Evolutionary conservation across 2,113 vertebrate genomes (phyloP), one percentile per base, ranked within the genome.

Genomic region (Carassius auratus): DNA sequence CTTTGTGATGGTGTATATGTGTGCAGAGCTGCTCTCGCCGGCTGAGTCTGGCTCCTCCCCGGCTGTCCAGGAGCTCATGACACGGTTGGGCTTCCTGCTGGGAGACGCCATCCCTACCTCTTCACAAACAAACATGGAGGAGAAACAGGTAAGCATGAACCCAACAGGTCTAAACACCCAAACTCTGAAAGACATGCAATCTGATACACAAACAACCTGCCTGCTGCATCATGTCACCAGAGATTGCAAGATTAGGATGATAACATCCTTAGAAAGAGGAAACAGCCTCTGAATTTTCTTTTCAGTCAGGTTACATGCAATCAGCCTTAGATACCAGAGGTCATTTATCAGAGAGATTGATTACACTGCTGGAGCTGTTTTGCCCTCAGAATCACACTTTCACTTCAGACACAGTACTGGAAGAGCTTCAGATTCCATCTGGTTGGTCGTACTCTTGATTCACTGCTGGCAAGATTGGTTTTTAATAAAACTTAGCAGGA

Each of bases 61-160:
- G 87, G 97, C 97, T 90, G 96, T 97, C 93, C 97, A 98, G 93
- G 97, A 99, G 94, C 91, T 99, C 95, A 99, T 99, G 98, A 99
- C 98, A 91, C 97, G 98, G 92, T 89, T 99, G 95, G 97, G 97
- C 76, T 98, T 99, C 95, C 95, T 99, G 92, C 94, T 99, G 93
- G 98, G 98, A 94, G 97, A 99, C 96, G 96, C 96, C 82, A 97
- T 98, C 91, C 95, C 97, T 81, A 91, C 94, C 90, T 93, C 97
- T 89, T 94, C 95, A 92, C 97, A 95, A 90, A 93, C 96, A 91
- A 93, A 95, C 90, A 95, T 96, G 94, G 97, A 99, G 93, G 97
- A 97, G 90, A 96, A 96, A 92, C 97, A 92, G 88, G 96, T 97
- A 93, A 92, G 94, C 91, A 97, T 96, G 97, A 97, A 98, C 96